Base-by-base conservation (phyloP, 2,797 vertebrate genomes). In the Gallinago stenura region DNA sequence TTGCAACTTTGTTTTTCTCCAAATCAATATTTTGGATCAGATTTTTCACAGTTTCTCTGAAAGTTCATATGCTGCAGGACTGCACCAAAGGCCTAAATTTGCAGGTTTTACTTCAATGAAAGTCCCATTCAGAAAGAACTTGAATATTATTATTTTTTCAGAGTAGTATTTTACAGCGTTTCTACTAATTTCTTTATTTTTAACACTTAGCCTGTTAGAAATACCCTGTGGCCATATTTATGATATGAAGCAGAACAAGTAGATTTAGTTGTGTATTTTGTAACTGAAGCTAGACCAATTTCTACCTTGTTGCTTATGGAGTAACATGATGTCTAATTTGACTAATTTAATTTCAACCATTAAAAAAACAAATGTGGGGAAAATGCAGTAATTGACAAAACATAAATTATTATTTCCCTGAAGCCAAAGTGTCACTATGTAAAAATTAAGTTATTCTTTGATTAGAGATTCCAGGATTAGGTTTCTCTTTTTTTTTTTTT, bases 211-310 rank as follows among this genome's bases (percentile, higher is more conserved):
- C 12, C 41, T 1, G 0, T 62, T 93, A 31, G 16, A 79, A 83
- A 15, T 88, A 65, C 82, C 79, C 87, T 58, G 28, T 86, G 76
- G 92, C 84, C n/a, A 7, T 51, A 43, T 81, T 86, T 90, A 25
- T 62, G 92, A 69, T 15, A 33, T 26, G 65, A 92, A 70, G 76
- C 50, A 96, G 87, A 93, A 72, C 69, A 86, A 94, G 76, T 46
- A 80, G 62, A 81, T 94, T 89, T 88, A 39, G 30, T 83, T 94
- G 85, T 89, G 48, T 94, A 22, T 88, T 90, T 96, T 96, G 94
- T 92, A 95, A 91, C 73, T 83, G 62, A 93, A 93, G 51, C 82
- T 90, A 56, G 39, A 75, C 48, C 2, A 0, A 62, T 80, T 90
- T 95, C 79, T 83, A 48, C 75, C 51, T 82, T 80, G 78, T 57